Base-by-base conservation (phyloP, 2,797 vertebrate genomes). In the Gorsachius magnificus region DNA sequence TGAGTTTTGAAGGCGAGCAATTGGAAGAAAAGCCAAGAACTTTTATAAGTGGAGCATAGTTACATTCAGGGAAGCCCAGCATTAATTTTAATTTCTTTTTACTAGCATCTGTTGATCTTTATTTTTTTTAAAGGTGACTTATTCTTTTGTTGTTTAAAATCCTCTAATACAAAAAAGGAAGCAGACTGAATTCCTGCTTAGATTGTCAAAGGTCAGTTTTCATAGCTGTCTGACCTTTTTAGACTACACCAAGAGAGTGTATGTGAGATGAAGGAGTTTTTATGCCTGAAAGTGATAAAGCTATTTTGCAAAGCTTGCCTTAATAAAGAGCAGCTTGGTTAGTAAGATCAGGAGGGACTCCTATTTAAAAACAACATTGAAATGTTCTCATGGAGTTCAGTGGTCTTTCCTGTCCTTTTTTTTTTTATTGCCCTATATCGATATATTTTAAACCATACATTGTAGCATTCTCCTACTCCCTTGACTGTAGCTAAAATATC, bases 141-240 rank as follows among this genome's bases (percentile, higher is more conserved):
- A 36, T 20, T 81, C 38, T 84, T 87, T 83, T 63, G 63, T 65
- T 79, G 20, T 58, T 85, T 83, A 38, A 94, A 75, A 91, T 74
- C 36, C 22, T 74, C 45, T 13, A 48, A 36, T 82, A 22, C 8
- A 76, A 71, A 79, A 89, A 83, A 31, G 5, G n/a, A 92, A 93
- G 48, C n/a, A 38, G 70, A 7, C 36, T n/a, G 58, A 48, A 51
- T 61, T 95, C 45, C 71, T 82, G 36, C 69, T 95, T 77, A 61
- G 54, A n/a, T 83, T 95, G 83, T 79, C 83, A 89, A 29, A 71
- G 61, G 82, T 88, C 72, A 79, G 41, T 95, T 96, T 95, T 85
- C 69, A 31, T 95, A 86, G 91, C 48, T 74, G 54, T 53, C 83
- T 95, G 75, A 80, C 68, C 72, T 91, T 95, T 94, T 61, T 31